These are phyloP conservation scores for Muntiacus reevesi DNA, from an alignment of 2,113 vertebrate genomes.

Conservation along the genomic window DNA sequence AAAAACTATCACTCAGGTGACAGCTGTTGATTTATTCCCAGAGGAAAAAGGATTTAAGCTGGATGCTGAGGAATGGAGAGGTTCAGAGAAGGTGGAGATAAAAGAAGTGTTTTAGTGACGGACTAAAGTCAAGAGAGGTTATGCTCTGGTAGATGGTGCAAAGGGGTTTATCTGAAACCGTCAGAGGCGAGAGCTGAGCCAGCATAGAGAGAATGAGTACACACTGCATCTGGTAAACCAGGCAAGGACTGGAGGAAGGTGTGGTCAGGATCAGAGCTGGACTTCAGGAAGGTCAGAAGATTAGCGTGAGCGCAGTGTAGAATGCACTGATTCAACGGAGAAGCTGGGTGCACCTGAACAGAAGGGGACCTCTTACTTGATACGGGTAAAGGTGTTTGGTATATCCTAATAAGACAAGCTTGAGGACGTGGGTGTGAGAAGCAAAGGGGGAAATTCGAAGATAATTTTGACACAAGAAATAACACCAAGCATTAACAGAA, in stretches of 20 bases:
- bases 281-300: neutral
- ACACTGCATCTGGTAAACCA: neutral
- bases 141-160: neutral
- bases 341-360: neutral
- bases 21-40: neutral
- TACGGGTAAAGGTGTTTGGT: neutral
- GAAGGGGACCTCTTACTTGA: neutral
- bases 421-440: neutral
- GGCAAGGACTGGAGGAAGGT: neutral
- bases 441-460: neutral
- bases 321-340: neutral
- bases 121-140: neutral
- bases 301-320: accelerated
- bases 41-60: neutral
- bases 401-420: neutral
- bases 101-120: neutral
- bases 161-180: neutral
- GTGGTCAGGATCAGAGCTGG: neutral
- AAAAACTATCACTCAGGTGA: neutral
- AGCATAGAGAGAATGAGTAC: neutral
- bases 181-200: neutral
- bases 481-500: neutral
- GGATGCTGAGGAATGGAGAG: neutral
- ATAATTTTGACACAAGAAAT: neutral
- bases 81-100: neutral